Evolutionary conservation across 2,888 invertebrate species (phyloP).

Genomic region (Adelognathus sp.): DNA sequence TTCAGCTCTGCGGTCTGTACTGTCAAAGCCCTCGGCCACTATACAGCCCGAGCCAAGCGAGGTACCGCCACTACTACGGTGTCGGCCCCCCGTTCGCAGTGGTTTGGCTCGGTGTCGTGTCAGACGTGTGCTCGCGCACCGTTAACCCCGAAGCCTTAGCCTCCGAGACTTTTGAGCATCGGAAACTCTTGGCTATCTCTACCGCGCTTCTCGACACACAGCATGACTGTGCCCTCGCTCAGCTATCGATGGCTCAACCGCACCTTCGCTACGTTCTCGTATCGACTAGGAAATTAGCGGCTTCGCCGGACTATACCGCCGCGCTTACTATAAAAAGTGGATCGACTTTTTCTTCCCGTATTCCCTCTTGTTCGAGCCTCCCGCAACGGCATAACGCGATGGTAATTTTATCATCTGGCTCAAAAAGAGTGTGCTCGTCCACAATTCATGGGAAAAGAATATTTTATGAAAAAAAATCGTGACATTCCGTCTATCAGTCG

Average conservation of each 20-base stretch:
- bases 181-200: constrained; percentile 18
- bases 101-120: constrained; percentile 70
- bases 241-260: constrained; percentile 20
- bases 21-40: constrained; percentile 70
- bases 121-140: constrained; percentile 56
- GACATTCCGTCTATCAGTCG: too few species aligned
- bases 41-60: constrained; percentile 25
- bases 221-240: constrained; percentile 9
- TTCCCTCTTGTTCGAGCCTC: too few species aligned
- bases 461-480: too few species aligned
- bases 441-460: too few species aligned
- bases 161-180: constrained; percentile 29
- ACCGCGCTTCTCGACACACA: constrained; percentile 9
- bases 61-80: constrained; percentile 47
- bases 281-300: background rate
- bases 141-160: constrained; percentile 45
- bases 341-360: too few species aligned
- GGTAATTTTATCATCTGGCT: too few species aligned
- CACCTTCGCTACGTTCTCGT: background rate
- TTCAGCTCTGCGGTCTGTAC: constrained; percentile 70
- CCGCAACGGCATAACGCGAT: too few species aligned
- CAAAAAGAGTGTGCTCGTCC: too few species aligned
- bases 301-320: too few species aligned
- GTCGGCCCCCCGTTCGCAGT: constrained; percentile 67
- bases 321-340: too few species aligned